Percentiles rank a stretch among this genome's conserved stretches.
Conservation (phyloP, 2,113 vertebrate genomes). For the Trogon surrucura region DNA sequence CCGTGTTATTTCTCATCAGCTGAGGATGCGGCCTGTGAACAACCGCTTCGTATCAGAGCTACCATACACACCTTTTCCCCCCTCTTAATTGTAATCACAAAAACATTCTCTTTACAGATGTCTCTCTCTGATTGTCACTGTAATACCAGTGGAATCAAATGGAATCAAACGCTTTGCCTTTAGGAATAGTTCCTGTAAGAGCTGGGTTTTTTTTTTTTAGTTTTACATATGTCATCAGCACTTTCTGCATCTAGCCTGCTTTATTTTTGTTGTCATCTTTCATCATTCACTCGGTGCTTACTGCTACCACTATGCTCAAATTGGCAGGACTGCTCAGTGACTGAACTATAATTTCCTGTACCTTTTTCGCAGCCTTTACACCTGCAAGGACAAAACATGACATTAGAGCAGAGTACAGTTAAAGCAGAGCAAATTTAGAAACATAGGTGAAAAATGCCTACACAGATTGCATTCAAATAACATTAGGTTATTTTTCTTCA, state of each 20-base stretch:
- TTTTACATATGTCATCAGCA: neutral
- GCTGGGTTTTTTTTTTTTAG: neutral
- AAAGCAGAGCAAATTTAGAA: constrained; percentile 38
- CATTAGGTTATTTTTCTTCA: neutral
- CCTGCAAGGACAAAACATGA: constrained; percentile 72
- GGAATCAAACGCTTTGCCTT: neutral
- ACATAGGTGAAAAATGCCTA: neutral
- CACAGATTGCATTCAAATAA: neutral
- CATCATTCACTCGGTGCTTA: constrained; percentile 69
- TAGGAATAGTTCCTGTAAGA: neutral
- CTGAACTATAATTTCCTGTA: constrained; percentile 57
- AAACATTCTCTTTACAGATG: neutral
- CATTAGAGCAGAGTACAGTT: constrained; percentile 33
- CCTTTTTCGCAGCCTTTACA: constrained; percentile 57
- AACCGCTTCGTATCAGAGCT: neutral
- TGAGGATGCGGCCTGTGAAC: neutral
- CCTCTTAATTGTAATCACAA: neutral
- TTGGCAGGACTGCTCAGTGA: neutral
- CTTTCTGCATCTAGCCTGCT: constrained; percentile 66
- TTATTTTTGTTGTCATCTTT: constrained; percentile 80
- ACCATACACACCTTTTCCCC: neutral
- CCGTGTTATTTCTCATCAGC: neutral
- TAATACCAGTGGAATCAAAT: neutral
- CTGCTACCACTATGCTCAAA: constrained; percentile 52
- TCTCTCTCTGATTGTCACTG: neutral